phyloP scores from a whole-genome alignment of 37 sponge, comb jelly and placozoan genomes.

The Halisarca cf. caerulea region DNA sequence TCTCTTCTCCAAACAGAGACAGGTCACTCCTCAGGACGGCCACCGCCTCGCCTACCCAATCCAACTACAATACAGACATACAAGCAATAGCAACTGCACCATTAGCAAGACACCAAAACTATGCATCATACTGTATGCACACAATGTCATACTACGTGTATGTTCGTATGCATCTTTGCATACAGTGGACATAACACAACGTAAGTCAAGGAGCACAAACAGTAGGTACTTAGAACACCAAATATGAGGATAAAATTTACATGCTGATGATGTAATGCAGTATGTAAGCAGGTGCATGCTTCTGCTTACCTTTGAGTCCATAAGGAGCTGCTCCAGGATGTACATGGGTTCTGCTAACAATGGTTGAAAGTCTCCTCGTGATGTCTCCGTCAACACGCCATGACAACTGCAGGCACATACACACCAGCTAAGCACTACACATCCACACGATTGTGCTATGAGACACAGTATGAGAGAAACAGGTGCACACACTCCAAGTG shows the following conservation, averaged over 20 bases:
- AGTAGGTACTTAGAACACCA: no score
- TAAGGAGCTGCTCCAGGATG: constrained; percentile 88
- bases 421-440: neutral
- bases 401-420: neutral
- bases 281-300: no score
- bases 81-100: neutral
- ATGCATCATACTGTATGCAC: no score
- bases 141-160: no score
- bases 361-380: constrained; percentile 35
- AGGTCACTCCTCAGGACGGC: constrained; percentile 36
- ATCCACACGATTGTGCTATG: no score
- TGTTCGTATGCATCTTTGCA: no score
- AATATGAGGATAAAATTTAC: no score
- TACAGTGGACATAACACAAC: no score
- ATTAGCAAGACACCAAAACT: neutral
- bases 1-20: neutral
- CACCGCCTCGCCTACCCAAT: constrained; percentile 62
- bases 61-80: no score
- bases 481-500: neutral
- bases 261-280: neutral
- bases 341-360: constrained; percentile 57
- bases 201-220: no score
- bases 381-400: constrained; percentile 63
- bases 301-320: constrained; percentile 78
- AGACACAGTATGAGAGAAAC: no score